Base-by-base conservation (phyloP, 2,113 vertebrate species). In the Chitala chitala region DNA sequence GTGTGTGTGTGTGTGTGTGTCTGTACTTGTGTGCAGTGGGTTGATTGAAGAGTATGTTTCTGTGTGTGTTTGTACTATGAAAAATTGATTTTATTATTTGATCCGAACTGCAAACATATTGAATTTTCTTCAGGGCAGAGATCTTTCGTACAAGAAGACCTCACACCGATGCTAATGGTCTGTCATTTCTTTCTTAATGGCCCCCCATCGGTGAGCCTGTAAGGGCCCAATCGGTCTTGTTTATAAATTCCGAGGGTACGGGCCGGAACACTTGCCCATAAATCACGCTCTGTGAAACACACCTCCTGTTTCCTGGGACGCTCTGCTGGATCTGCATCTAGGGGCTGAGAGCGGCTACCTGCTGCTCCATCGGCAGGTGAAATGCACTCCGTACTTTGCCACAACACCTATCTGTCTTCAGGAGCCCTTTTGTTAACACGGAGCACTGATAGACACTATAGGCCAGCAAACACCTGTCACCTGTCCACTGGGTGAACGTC, bases 161-260 rank as follows among this genome's bases (percentile, higher is more conserved):
- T 71, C 75, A 77, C 74, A 78, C 78, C 83, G 26, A 59, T 72
- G 40, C 79, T 86, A 87, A 89, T 82, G 77, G 84, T 82, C 81
- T 84, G 78, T 87, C 87, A 87, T 88, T 83, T 86, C 29, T 46
- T 68, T 68, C 64, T 82, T 83, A 82, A 83, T 80, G 72, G 73
- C 75, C 78, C 26, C 68, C 76, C 82, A 84, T 88, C 89, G 84
- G 79, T 84, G 81, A 84, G 65, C 75, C 68, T 44, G 71, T 31
- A 77, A 74, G 76, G 79, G 74, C 82, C 79, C 86, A 83, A 90
- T 89, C 86, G 82, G 82, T 83, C 85, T 75, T 87, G 84, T 87
- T 89, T 86, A 88, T 82, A 79, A 80, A 87, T 89, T 85, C 83
- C 82, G 84, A 77, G 84, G 84, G 84, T 88, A 82, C 73, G 75